Evolutionary conservation across 1,140 invertebrate genomes (phyloP), one percentile per base, ranked within the genome.

Genomic region (Drosophila pseudoananassae): DNA sequence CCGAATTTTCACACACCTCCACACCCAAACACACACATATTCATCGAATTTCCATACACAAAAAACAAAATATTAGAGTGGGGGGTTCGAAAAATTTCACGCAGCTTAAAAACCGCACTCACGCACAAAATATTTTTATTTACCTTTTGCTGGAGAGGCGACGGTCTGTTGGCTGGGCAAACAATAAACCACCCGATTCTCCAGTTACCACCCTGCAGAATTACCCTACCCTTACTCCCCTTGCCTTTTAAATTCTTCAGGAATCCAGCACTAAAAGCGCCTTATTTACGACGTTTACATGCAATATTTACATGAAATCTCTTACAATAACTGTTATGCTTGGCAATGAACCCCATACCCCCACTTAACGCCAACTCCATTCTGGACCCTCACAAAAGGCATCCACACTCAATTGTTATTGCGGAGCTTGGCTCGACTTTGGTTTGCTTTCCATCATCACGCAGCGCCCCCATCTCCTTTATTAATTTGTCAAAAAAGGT

Each of bases 51-150:
- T 76, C 72, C 71, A 76, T 66, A 68, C 63, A 20, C 45, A 4
- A 56, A 71, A 29, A 45, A 17, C 25, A 60, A 45, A 14, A 55
- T 56, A 61, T 57, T 27, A 47, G 40, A 45, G 49, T 50, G 49
- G 46, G 69, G 65, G 71, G 3, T 3, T 80, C 51, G 64, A 72
- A 76, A 72, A 80, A 72, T 88, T 88, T 88, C 75, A 88, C 82
- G 82, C 82, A 88, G 83, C 82, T 87, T 87, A 88, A 87, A 87
- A 87, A 87, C 82, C 82, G 83, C 82, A 87, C 83, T 88, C 82
- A 87, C 82, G 82, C 82, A 87, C 82, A 88, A 87, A 78, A 87
- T 87, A 87, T 88, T 87, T 87, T 78, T 85, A 87, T 85, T 85
- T 85, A 87, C 82, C 82, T 85, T 83, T 64, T 60, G 40, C 2